These are phyloP conservation scores for Lindbergichthys nudifrons DNA, from an alignment of 2,797 vertebrate species.

Conservation along the genomic window DNA sequence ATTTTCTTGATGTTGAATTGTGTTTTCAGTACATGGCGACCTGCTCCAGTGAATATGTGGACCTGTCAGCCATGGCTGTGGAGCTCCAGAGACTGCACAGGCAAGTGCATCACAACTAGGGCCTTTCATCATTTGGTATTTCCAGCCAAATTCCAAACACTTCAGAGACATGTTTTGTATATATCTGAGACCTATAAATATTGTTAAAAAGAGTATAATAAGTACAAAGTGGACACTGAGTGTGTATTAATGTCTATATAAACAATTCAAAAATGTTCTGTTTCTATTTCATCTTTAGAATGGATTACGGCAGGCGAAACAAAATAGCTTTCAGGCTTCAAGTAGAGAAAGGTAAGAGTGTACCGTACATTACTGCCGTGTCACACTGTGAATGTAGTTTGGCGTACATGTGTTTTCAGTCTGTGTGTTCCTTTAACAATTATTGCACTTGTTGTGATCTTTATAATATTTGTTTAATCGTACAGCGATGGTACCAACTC, in stretches of 20 bases:
- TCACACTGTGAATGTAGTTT: background rate
- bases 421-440: too few species aligned
- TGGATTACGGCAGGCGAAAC: slow-evolving; percentile 95
- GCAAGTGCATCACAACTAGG: slow-evolving; percentile 69
- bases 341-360: slow-evolving; percentile 90
- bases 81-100: slow-evolving; percentile 92
- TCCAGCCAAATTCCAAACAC: too few species aligned
- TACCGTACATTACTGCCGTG: background rate
- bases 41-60: slow-evolving; percentile 87
- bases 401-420: background rate
- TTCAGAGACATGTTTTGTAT: too few species aligned
- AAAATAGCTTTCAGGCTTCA: slow-evolving; percentile 95
- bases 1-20: background rate
- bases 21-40: slow-evolving; percentile 89
- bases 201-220: too few species aligned
- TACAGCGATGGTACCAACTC: background rate
- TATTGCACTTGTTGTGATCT: too few species aligned
- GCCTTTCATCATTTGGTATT: too few species aligned
- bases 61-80: slow-evolving; percentile 86
- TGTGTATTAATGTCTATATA: background rate
- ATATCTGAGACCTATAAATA: too few species aligned
- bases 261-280: background rate
- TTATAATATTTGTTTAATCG: too few species aligned
- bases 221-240: background rate
- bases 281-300: slow-evolving; percentile 75